Evolutionary conservation across 2,888 invertebrate genomes (phyloP).

Genomic region (Orchestes rusci): DNA sequence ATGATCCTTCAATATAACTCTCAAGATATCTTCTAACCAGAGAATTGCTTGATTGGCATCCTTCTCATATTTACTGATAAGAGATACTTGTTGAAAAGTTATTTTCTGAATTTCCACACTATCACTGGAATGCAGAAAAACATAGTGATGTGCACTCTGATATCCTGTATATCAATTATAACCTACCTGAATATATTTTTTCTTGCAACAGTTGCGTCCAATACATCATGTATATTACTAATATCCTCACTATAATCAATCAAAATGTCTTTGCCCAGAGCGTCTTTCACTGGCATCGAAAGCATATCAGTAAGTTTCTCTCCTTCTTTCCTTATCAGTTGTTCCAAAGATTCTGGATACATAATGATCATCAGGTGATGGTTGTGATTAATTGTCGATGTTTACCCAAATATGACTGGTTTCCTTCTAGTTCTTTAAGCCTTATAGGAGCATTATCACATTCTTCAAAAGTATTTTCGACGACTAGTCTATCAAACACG

Average conservation of each 20-base stretch:
- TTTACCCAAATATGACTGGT: conserved; percentile 55
- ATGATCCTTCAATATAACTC: conserved; percentile 61
- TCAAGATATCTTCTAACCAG: conserved; percentile 70
- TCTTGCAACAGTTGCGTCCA: conserved; percentile 61
- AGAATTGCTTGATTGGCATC: conserved; percentile 68
- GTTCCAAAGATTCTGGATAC: conserved; percentile 61
- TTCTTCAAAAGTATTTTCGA: conserved; percentile 55
- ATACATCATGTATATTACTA: conserved; percentile 61
- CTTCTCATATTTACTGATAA: conserved; percentile 67
- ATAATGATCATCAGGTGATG: too few species aligned
- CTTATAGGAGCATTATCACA: conserved; percentile 51
- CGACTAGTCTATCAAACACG: conserved; percentile 59
- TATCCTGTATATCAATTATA: too few species aligned
- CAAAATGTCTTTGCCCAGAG: conserved; percentile 61
- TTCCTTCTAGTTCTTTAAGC: conserved; percentile 53
- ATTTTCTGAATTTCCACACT: conserved; percentile 69
- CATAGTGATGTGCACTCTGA: not conserved
- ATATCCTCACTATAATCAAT: conserved; percentile 67
- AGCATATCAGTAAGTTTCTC: conserved; percentile 71
- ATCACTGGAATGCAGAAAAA: conserved; percentile 45
- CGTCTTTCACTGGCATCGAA: conserved; percentile 72
- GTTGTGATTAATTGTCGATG: too few species aligned
- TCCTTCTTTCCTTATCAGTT: conserved; percentile 63
- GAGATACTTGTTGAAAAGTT: conserved; percentile 69
- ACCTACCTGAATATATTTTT: conserved; percentile 53